phyloP scores from a whole-genome alignment of 1,140 invertebrate genomes.

The Caerostris extrusa region DNA sequence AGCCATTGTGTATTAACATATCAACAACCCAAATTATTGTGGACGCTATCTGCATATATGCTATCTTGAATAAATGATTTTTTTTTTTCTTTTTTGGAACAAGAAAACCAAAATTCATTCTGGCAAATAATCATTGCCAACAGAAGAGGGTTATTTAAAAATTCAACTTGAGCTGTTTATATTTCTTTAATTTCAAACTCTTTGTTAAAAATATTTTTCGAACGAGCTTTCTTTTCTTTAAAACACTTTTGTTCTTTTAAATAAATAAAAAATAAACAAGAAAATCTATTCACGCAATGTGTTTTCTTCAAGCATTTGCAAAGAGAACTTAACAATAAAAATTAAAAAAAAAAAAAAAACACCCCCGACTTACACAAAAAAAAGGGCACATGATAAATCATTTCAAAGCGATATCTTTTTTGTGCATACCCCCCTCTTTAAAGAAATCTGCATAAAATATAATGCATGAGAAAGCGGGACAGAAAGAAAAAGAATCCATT shows the following conservation, averaged over 20 bases:
- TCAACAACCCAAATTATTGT: too few relatives aligned
- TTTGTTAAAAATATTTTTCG: neutral
- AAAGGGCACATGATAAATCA: constrained; percentile 55
- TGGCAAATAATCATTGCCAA: too few relatives aligned
- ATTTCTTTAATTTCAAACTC: neutral
- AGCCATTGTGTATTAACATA: too few relatives aligned
- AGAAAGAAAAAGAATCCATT: neutral
- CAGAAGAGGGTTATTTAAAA: too few relatives aligned
- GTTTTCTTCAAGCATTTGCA: constrained; percentile 6
- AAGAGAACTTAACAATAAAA: constrained; percentile 1
- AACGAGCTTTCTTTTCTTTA: neutral
- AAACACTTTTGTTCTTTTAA: neutral
- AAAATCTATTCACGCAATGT: neutral
- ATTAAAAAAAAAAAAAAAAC: neutral
- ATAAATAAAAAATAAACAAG: neutral
- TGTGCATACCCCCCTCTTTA: neutral
- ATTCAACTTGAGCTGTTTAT: too few relatives aligned
- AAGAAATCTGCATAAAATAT: constrained; percentile 72
- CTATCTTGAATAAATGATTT: too few relatives aligned
- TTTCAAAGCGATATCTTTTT: constrained; percentile 50
- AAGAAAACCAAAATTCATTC: too few relatives aligned
- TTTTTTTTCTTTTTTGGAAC: too few relatives aligned
- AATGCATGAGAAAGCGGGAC: constrained; percentile 56
- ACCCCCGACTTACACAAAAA: neutral
- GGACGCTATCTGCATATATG: too few relatives aligned